phyloP scores from a whole-genome alignment of 2,888 invertebrate genomes.

The Diarsia rubi region DNA sequence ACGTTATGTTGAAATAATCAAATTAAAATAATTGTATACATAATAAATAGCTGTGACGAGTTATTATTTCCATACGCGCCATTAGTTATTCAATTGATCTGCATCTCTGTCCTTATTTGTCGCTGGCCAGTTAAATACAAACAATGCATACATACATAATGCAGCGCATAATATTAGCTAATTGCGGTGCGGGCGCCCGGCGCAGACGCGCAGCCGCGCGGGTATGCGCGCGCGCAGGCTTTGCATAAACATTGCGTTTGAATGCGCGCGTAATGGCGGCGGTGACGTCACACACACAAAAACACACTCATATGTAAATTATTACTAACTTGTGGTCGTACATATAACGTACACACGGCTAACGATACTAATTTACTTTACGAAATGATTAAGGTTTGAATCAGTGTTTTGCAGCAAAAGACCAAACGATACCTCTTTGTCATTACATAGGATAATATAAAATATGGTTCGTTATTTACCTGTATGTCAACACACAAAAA shows the following conservation, averaged over 20 bases:
- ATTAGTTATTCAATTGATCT: constrained; percentile 31
- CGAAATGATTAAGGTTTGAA: neutral
- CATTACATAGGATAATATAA: neutral
- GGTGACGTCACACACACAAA: constrained; percentile 52
- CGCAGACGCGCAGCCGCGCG: constrained; percentile 42
- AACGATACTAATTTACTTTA: neutral
- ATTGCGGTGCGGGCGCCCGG: constrained; percentile 53
- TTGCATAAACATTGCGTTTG: constrained; percentile 64
- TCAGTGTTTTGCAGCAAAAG: neutral
- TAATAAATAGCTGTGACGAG: neutral
- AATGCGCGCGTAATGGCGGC: constrained; percentile 50
- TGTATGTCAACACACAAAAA: neutral
- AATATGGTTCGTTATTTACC: neutral
- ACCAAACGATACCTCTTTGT: neutral
- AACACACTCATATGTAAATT: constrained; percentile 45
- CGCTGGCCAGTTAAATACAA: constrained; percentile 47
- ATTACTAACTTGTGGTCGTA: constrained; percentile 52
- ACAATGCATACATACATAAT: constrained; percentile 55
- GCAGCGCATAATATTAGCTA: constrained; percentile 45
- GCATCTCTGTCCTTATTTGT: constrained; percentile 19
- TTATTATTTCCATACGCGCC: neutral
- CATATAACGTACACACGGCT: constrained; percentile 23
- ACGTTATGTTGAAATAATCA: neutral
- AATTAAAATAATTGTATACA: neutral
- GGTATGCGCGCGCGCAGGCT: constrained; percentile 49